Base-by-base conservation (phyloP, 2,113 vertebrate species). In the Mobula hypostoma region DNA sequence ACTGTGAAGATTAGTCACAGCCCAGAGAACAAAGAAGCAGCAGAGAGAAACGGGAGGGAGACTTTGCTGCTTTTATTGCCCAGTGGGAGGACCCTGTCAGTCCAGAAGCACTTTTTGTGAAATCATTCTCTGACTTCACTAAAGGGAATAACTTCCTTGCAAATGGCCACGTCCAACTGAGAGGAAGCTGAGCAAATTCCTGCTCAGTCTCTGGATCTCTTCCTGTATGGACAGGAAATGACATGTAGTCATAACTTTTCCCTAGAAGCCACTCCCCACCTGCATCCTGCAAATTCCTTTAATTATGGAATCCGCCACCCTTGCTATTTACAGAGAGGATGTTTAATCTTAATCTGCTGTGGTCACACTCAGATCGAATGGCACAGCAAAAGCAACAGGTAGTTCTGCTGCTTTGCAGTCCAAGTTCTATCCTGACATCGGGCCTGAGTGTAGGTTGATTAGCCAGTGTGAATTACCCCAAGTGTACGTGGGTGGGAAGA, bases 171-270 rank as follows among this genome's bases (percentile, higher is more conserved):
- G 58, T 24, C 29, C 61, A 32, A 40, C 56, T 48, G 72, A 40
- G 36, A 93, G 68, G 91, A 93, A 93, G 72, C 72, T 93, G 32
- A 93, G 40, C 66, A 93, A 93, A 93, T 93, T 93, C 91, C 68
- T 93, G 68, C 68, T 24, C 68, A 27, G 91, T 93, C 68, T 74
- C 91, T 93, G 70, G 70, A 12, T 29, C 91, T 24, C 72, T 74
- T 48, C 90, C 66, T 27, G 90, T 40, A 15, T 68, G 2, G 32
- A 11, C 12, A 70, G 90, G 90, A 72, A 72, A 74, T 74, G 19
- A 68, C 21, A 68, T 29, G 19, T 19, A 27, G 11, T 27, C 68
- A 72, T 48, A 68, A 36, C 66, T 92, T 72, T 40, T 66, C 66
- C 8, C 24, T 17, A 72, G n/a, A 48, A 72, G 12, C 90, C 32